These are phyloP conservation scores for Tetragnatha versicolor DNA, from an alignment of 1,140 invertebrate species.

Conservation along the genomic window DNA sequence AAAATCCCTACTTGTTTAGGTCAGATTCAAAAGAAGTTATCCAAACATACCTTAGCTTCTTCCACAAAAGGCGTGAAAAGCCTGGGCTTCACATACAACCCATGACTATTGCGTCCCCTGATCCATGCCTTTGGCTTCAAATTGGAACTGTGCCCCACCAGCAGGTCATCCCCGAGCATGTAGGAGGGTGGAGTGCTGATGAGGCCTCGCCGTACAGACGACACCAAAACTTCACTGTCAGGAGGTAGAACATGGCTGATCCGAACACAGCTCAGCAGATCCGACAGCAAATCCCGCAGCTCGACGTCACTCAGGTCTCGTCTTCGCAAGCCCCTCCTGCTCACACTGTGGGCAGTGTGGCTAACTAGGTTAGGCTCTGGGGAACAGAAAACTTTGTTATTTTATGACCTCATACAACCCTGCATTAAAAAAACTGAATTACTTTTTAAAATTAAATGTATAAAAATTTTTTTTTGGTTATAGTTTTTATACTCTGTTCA, in stretches of 20 bases:
- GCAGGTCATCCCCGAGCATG: slow-evolving; percentile 75
- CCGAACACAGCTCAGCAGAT: slow-evolving; percentile 81
- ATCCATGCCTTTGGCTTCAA: slow-evolving; percentile 71
- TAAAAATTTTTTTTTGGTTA: too few relatives aligned
- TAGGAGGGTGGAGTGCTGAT: slow-evolving; percentile 85
- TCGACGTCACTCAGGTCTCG: slow-evolving; percentile 86
- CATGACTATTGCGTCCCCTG: slow-evolving; percentile 74
- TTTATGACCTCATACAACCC: too few relatives aligned
- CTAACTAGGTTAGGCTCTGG: slow-evolving; percentile 89
- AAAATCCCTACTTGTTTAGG: too few relatives aligned
- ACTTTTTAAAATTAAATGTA: too few relatives aligned
- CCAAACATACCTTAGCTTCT: slow-evolving; percentile 90
- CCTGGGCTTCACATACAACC: slow-evolving; percentile 82
- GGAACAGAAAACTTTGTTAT: slow-evolving; percentile 58
- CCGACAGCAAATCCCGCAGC: slow-evolving; percentile 82
- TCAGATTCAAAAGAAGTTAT: too few relatives aligned
- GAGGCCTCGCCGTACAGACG: slow-evolving; percentile 80
- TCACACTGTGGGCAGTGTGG: slow-evolving; percentile 88
- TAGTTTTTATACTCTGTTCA: too few relatives aligned
- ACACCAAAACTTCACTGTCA: slow-evolving; percentile 80
- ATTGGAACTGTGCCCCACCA: slow-evolving; percentile 37
- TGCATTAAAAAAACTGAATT: too few relatives aligned
- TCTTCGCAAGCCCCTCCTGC: slow-evolving; percentile 84
- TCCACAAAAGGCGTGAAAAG: slow-evolving; percentile 94
- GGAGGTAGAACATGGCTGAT: slow-evolving; percentile 89